A percentile compares a stretch with the other conserved stretches of the same genome.
Evolutionary conservation across 2,113 vertebrate genomes (phyloP).

Genomic region (Gavia stellata): DNA sequence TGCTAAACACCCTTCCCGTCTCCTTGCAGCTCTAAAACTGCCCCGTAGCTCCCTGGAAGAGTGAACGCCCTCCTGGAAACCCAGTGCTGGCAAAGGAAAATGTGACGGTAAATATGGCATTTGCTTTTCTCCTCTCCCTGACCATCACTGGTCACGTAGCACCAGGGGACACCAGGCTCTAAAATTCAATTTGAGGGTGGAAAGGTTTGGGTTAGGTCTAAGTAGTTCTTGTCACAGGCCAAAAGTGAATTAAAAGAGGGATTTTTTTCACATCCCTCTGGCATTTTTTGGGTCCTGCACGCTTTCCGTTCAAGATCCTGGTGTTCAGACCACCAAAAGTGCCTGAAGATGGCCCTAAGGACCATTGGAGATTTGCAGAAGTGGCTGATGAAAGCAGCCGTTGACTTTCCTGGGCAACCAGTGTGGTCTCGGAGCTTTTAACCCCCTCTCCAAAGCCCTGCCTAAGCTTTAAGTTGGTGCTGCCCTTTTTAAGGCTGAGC

Average conservation of each 20-base stretch:
- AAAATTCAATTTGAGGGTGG: background rate
- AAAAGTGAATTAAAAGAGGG: background rate
- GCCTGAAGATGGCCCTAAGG: background rate
- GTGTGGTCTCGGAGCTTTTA: background rate
- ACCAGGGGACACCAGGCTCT: background rate
- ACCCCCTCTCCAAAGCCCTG: background rate
- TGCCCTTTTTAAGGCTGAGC: background rate
- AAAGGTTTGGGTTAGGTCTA: background rate
- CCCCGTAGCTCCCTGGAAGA: accelerated
- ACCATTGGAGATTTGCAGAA: background rate
- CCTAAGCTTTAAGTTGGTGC: background rate
- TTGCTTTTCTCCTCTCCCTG: background rate
- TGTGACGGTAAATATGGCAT: background rate
- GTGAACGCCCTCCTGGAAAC: no score
- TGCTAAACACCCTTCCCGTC: background rate
- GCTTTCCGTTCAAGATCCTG: background rate
- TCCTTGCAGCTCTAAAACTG: background rate
- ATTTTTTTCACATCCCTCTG: accelerated
- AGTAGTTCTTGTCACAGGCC: accelerated
- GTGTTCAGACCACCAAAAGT: background rate
- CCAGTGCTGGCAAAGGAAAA: background rate
- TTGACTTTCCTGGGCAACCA: background rate
- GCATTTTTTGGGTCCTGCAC: background rate
- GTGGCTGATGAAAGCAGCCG: no score
- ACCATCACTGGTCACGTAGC: background rate